Percentiles rank a stretch among this genome's conserved stretches.
Evolutionary conservation across 2,113 vertebrate species (phyloP).

Genomic region (Rutilus rutilus): DNA sequence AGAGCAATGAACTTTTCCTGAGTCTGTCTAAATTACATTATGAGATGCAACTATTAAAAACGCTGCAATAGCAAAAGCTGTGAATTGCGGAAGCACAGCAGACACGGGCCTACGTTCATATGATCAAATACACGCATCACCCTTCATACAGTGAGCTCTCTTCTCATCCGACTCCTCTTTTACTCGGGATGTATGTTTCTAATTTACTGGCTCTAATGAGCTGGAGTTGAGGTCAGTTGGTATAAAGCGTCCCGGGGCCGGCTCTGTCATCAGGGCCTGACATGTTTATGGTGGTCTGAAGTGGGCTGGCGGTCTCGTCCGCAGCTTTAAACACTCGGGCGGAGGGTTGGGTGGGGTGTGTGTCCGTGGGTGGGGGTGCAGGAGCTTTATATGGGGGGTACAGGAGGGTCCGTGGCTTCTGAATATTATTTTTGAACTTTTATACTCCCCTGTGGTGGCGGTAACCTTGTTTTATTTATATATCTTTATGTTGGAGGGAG

Average conservation of each 20-base stretch:
- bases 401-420: slow-evolving; percentile 78
- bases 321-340: slow-evolving; percentile 75
- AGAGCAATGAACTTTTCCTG: neutral
- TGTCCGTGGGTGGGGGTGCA: slow-evolving; percentile 51
- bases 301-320: slow-evolving; percentile 77
- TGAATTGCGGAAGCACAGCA: slow-evolving; percentile 30
- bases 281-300: slow-evolving; percentile 84
- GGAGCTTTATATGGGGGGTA: slow-evolving; percentile 53
- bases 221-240: slow-evolving; percentile 83
- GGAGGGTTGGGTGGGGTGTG: slow-evolving; percentile 74
- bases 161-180: slow-evolving; percentile 50
- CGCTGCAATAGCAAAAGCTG: neutral
- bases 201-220: slow-evolving; percentile 82
- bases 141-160: slow-evolving; percentile 20
- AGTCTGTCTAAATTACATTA: neutral
- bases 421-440: slow-evolving; percentile 72
- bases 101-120: neutral
- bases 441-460: slow-evolving; percentile 70
- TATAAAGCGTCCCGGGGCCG: slow-evolving; percentile 76
- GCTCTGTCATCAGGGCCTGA: slow-evolving; percentile 81
- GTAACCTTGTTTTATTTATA: slow-evolving; percentile 75
- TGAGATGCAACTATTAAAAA: neutral
- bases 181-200: slow-evolving; percentile 76
- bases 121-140: slow-evolving; percentile 21
- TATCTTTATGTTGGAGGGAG: slow-evolving; percentile 53